Conservation (phyloP, 1,140 invertebrate genomes). For the Leptonema lineaticorne region DNA sequence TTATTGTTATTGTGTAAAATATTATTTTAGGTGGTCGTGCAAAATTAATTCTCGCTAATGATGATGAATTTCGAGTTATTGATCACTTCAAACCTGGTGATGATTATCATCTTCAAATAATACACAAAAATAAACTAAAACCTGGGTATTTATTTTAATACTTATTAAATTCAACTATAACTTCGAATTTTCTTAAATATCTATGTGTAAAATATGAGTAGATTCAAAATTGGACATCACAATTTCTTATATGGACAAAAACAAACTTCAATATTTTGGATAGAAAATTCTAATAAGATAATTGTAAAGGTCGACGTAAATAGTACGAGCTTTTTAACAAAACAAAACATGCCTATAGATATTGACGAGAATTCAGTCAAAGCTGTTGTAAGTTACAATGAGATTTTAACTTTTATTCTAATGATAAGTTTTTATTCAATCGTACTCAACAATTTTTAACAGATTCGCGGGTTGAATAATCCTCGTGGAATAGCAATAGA, state of each 20-base stretch:
- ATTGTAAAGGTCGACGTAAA: slow-evolving; percentile 40
- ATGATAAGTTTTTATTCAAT: not conserved
- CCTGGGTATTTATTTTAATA: not conserved
- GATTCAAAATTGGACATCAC: slow-evolving; percentile 58
- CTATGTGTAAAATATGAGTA: slow-evolving; percentile 5
- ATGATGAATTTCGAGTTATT: slow-evolving; percentile 63
- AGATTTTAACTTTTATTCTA: not conserved
- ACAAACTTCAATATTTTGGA: slow-evolving; percentile 57
- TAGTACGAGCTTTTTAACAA: slow-evolving; percentile 35
- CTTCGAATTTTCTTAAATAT: not conserved
- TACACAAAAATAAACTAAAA: slow-evolving; percentile 41
- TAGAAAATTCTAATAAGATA: slow-evolving; percentile 56
- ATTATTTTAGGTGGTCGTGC: slow-evolving; percentile 52
- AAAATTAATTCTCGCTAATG: slow-evolving; percentile 63
- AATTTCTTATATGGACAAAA: slow-evolving; percentile 55
- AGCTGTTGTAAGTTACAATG: slow-evolving; percentile 33
- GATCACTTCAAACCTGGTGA: slow-evolving; percentile 63
- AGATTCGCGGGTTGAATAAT: slow-evolving; percentile 53
- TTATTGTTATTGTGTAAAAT: not conserved
- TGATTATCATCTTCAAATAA: slow-evolving; percentile 45
- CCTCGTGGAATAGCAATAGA: slow-evolving; percentile 79
- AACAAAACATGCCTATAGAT: not conserved
- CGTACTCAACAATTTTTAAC: not conserved
- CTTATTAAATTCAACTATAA: not conserved
- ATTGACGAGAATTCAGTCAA: slow-evolving; percentile 42